A percentile compares a stretch with the other conserved stretches of the same genome.
These are phyloP conservation scores for Myotis davidii DNA, from an alignment of 2,113 vertebrate species.

Conservation along the genomic window DNA sequence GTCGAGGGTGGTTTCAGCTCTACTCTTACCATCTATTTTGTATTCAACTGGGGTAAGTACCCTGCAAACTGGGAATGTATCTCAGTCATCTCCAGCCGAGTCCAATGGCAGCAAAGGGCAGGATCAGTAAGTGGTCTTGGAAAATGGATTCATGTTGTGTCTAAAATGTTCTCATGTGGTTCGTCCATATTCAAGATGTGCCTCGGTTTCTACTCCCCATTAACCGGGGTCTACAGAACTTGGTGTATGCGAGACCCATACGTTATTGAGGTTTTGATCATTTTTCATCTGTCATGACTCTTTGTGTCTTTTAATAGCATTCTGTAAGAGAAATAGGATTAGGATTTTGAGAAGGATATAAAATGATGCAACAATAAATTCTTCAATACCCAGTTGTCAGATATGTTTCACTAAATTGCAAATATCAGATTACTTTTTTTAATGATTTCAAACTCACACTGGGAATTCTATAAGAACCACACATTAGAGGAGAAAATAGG, in stretches of 20 bases:
- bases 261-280: not conserved
- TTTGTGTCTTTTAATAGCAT: not conserved
- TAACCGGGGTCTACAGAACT: not conserved
- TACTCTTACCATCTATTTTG: not conserved
- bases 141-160: not conserved
- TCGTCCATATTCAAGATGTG: not conserved
- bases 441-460: slow-evolving; percentile 61
- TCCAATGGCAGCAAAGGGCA: not conserved
- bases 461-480: slow-evolving; percentile 49
- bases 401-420: slow-evolving; percentile 61
- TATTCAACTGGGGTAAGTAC: not conserved
- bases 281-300: not conserved
- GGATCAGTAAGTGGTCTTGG: not conserved
- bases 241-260: not conserved
- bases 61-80: not conserved
- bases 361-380: slow-evolving; percentile 52
- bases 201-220: not conserved
- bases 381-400: slow-evolving; percentile 63
- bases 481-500: not conserved
- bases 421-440: slow-evolving; percentile 70
- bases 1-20: not conserved
- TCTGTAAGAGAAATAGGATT: slow-evolving; percentile 46
- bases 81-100: not conserved
- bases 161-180: not conserved
- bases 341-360: slow-evolving; percentile 42